Base-by-base conservation (phyloP, 2,113 vertebrate genomes). In the Atlantisia rogersi region DNA sequence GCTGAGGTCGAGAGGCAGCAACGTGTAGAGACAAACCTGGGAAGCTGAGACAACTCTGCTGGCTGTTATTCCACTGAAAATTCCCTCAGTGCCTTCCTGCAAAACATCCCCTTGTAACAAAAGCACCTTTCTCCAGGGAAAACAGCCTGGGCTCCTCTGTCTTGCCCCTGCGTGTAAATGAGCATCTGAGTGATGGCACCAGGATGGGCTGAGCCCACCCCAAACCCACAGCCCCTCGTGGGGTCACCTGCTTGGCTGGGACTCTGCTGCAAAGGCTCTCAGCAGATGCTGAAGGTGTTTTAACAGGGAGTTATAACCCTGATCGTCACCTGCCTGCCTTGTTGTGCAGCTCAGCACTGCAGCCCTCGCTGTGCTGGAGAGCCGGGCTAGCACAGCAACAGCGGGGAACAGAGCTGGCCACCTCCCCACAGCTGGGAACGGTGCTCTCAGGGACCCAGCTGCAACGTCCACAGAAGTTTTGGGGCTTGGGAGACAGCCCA, bases 11-110 rank as follows among this genome's bases (percentile, higher is more conserved):
- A 89, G 93, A 68, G 82, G 83, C 39, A 95, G 70, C 53, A 94
- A 95, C 91, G 52, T 94, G 95, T 82, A 95, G 91, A 94, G 86
- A 78, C 94, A 95, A 94, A 95, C 86, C 81, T 86, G 77, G 48
- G 83, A 92, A 82, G 84, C 74, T 89, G 73, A 82, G 89, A 86
- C 78, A 28, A 83, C 70, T 75, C 53, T 81, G 56, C 40, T 79
- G 74, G 77, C 59, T 88, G 55, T 71, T 92, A 89, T 48, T 42
- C 76, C 86, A 84, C 83, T 46, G n/a, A 96, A 94, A 81, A 88
- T 79, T 86, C 88, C 80, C 96, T 94, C 55, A 35, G 48, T 75
- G 32, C 53, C 65, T 87, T 94, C 89, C 83, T 89, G 53, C 86
- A 78, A 94, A 82, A 89, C 65, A 92, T 84, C 89, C 62, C 73